Evolutionary conservation across 2,797 vertebrate genomes (phyloP).

Genomic region (Miichthys miiuy): DNA sequence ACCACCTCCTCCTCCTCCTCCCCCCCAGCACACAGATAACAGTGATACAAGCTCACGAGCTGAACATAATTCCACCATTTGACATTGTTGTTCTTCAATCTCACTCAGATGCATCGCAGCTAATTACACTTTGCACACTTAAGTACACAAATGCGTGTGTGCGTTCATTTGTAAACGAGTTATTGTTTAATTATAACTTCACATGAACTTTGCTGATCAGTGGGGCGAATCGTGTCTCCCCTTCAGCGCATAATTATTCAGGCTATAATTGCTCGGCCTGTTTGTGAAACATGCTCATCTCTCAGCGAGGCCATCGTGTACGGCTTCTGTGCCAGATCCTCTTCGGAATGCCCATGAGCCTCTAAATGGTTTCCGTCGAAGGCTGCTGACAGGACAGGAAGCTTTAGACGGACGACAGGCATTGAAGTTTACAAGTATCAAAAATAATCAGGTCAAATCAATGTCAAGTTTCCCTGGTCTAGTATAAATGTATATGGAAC

Average conservation of each 20-base stretch:
- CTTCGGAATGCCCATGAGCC: slow-evolving; percentile 15
- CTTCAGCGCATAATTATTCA: slow-evolving; percentile 82
- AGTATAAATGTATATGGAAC: neutral
- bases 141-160: slow-evolving; percentile 81
- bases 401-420: slow-evolving; percentile 1
- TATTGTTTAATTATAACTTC: slow-evolving; percentile 88
- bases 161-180: slow-evolving; percentile 86
- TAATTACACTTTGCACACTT: slow-evolving; percentile 85
- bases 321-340: slow-evolving; percentile 24
- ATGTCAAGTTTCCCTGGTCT: neutral
- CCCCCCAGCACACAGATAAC: slow-evolving; percentile 56
- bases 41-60: slow-evolving; percentile 65
- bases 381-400: slow-evolving; percentile 10
- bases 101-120: slow-evolving; percentile 80
- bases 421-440: neutral
- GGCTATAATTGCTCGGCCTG: slow-evolving; percentile 82
- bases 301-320: slow-evolving; percentile 51
- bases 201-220: slow-evolving; percentile 84
- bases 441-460: neutral
- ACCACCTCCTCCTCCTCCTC: slow-evolving; percentile 13
- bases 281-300: slow-evolving; percentile 74
- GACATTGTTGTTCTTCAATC: slow-evolving; percentile 83
- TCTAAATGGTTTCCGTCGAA: slow-evolving; percentile 4
- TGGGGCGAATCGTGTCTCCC: slow-evolving; percentile 81
- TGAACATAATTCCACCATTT: slow-evolving; percentile 77